Base-by-base conservation (phyloP, 2,113 vertebrate species). In the Hydrolagus affinis region DNA sequence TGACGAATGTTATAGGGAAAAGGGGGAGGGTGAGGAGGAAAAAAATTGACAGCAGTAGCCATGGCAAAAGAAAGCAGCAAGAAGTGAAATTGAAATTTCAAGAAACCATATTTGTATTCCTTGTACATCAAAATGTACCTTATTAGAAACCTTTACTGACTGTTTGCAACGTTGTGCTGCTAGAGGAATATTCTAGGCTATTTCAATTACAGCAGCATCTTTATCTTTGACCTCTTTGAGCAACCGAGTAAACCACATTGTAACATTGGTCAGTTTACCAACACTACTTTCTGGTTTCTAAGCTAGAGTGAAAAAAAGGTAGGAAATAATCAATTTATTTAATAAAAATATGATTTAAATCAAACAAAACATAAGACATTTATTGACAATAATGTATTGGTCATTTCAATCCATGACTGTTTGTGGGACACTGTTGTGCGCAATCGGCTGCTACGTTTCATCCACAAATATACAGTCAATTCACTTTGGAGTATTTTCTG, bases 21-120 rank as follows among this genome's bases (percentile, higher is more conserved):
- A 44, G 44, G 44, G 44, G 44, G 1, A 6, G 78, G 28, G 28
- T 21, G 62, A 44, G 23, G 60, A 4, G 3, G 73, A 19, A 17
- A 30, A n/a, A 68, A 83, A 32, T 83, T 83, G 78, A 14, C 66
- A 83, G 66, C 64, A 25, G 78, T 83, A 32, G 11, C 78, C 32
- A 83, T 83, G 78, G 78, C 32, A 64, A 83, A 28, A 83, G 32
- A 83, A 66, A 83, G 23, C 78, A 83, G 62, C 60, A 66, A 66
- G 66, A 83, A 83, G 15, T 83, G 23, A 83, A 68, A 83, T 66
- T 21, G 62, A 75, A 75, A 75, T 75, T 75, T 75, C 32, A 75
- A 75, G 73, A 57, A 32, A 80, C 62, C 32, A 83, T 4, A 83
- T 83, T 83, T 83, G 60, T 25, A 68, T 83, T 66, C 21, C 14